Evolutionary conservation across 2,113 vertebrate species (phyloP), one percentile per base, ranked within the genome.

Genomic region (Natator depressus): DNA sequence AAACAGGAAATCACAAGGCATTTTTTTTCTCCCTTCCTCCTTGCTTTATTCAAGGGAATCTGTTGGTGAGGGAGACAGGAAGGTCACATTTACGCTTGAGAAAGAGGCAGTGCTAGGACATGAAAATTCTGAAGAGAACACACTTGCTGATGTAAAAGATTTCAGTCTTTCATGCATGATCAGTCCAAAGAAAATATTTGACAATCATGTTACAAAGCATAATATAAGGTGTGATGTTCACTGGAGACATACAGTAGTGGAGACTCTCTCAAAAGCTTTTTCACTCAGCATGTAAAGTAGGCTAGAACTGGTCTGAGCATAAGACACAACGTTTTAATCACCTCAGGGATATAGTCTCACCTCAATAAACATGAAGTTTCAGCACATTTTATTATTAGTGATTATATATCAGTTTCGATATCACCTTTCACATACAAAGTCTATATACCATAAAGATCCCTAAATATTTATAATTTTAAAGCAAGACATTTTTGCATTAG

Each of bases 1-100:
- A 85, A 80, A 50, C 83, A 94, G 91, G 92, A 97, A 97, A 97
- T 85, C 12, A 85, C 31, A 89, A 80, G 5, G 42, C 78, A 80
- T 17, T 91, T 62, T 95, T 53, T 82, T 95, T 88, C 14, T 92
- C 50, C 24, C 92, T 95, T 84, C 83, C 59, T 59, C n/a, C 9
- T 24, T 87, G 25, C 88, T 38, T 91, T 89, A 4, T 91, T 84
- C 51, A 93, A 93, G 38, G 5, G 4, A 88, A 3, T 89, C 35
- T 76, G 25, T 13, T 54, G 10, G 12, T 38, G 49, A 59, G 96
- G 35, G 31, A 85, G 47, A 53, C 17, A 72, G 20, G 29, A 50
- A 84, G 4, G 3, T 12, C 87, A 93, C 82, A 82, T 89, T 38
- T 17, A 11, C 20, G 11, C 4, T 76, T 93, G 51, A 87, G 90